Evolutionary conservation across 2,888 invertebrate species (phyloP), one percentile per base, ranked within the genome.

Genomic region (Mamestra brassicae): DNA sequence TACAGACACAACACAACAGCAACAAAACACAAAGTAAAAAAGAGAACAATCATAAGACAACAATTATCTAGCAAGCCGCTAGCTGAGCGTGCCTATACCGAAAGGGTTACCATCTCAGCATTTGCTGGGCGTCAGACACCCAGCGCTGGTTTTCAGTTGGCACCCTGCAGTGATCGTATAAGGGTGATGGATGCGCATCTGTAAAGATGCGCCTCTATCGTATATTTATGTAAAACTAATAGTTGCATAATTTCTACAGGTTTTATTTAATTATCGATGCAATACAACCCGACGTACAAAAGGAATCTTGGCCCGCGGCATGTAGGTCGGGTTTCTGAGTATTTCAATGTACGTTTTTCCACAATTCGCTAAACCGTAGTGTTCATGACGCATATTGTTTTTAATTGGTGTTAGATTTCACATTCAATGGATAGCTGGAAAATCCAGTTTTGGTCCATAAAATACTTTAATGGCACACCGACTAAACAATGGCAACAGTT

Each of bases 371-470:
- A 70, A 72, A 45, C 55, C n/a, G 55, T 71, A 47, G 10, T 65
- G 55, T 58, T 67, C 66, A 73, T 57, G 60, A 54, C 55, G 62
- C 55, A 57, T 69, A 69, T 76, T 71, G 65, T 80, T 80, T 80
- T 76, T 71, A 76, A 82, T 82, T 83, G 76, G 65, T 55, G 50
- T 64, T 70, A 58, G 67, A 57, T 68, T 65, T 73, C 17, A 55
- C n/a, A 62, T 57, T 55, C 67, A 71, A 66, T 67, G 60, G 64
- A 52, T 54, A 76, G 62, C 71, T 80, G 60, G 60, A 71, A 68
- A 62, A 74, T 36, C 0, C 26, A 42, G 17, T 52, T 45, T 58
- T 47, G 15, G 26, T 52, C 2, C 17, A 50, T 67, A 36, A 62
- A 61, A 57, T 67, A 47, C 2, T 58, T 62, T 58, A 60, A 74